Percentiles rank a stretch among this genome's conserved stretches.
Conservation (phyloP, 1,140 invertebrate species). For the Zaprionus africanus region DNA sequence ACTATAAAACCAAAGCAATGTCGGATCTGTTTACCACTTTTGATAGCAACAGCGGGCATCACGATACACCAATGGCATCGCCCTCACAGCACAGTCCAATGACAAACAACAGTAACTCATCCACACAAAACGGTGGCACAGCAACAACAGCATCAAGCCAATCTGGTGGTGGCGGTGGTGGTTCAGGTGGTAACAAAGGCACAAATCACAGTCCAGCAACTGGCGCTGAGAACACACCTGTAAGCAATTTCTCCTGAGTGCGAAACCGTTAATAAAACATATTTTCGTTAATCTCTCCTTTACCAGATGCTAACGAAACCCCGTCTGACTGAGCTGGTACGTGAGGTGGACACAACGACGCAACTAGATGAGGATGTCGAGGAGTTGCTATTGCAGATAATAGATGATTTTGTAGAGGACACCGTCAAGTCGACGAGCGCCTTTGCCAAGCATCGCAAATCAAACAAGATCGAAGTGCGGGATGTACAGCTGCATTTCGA, state of each 20-base stretch:
- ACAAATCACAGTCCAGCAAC: slow-evolving; percentile 53
- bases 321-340: slow-evolving; percentile 94
- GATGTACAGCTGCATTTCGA: slow-evolving; percentile 98
- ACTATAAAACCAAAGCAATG: slow-evolving; percentile 58
- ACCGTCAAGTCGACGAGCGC: slow-evolving; percentile 94
- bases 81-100: slow-evolving; percentile 86
- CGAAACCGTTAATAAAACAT: neutral
- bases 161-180: slow-evolving; percentile 36
- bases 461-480: slow-evolving; percentile 94
- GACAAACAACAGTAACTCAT: slow-evolving; percentile 63
- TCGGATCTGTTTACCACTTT: slow-evolving; percentile 80
- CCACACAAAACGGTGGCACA: slow-evolving; percentile 71
- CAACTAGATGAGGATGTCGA: slow-evolving; percentile 99
- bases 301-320: slow-evolving; percentile 91
- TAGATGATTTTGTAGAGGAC: slow-evolving; percentile 98
- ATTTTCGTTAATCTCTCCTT: neutral
- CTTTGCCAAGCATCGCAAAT: slow-evolving; percentile 96
- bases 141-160: slow-evolving; percentile 60
- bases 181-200: slow-evolving; percentile 20
- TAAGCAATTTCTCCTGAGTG: slow-evolving; percentile 40
- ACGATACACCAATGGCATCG: slow-evolving; percentile 83
- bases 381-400: slow-evolving; percentile 95
- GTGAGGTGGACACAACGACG: slow-evolving; percentile 97
- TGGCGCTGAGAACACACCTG: slow-evolving; percentile 73
- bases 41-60: slow-evolving; percentile 75